Conservation (phyloP, 2,113 vertebrate genomes). For the Heterochromis multidens region DNA sequence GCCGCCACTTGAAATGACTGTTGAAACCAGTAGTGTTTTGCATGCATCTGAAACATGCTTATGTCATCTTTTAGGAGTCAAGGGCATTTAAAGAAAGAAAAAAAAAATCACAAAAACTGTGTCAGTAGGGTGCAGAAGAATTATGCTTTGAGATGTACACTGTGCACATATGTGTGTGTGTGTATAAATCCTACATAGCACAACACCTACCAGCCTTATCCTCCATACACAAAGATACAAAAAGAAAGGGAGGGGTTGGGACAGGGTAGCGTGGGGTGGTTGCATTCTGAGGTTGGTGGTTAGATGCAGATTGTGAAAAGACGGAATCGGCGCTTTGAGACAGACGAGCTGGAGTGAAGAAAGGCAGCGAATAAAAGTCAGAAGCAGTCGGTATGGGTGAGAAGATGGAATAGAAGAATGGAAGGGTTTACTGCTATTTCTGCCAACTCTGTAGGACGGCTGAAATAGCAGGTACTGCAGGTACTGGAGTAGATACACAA, state of each 20-base stretch:
- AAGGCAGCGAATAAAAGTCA: background rate
- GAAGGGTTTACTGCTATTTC: conserved; percentile 30
- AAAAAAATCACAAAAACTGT: background rate
- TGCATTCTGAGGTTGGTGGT: background rate
- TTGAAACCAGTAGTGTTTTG: background rate
- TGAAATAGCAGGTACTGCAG: conserved; percentile 31
- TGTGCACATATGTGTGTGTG: background rate
- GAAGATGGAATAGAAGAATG: conserved; percentile 10
- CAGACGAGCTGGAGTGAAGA: conserved; percentile 5
- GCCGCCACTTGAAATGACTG: background rate
- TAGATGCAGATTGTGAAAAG: conserved; percentile 2
- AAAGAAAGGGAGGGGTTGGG: background rate
- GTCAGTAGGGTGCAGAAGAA: background rate
- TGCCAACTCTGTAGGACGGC: conserved; percentile 6
- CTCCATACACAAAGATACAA: conserved; percentile 3
- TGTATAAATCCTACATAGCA: background rate
- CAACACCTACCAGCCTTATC: conserved; percentile 31
- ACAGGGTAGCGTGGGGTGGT: background rate
- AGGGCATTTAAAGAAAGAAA: conserved; percentile 6
- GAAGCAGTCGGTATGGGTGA: conserved; percentile 17
- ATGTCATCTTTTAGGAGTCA: background rate
- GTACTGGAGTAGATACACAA: conserved; percentile 13
- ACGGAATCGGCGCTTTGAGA: background rate
- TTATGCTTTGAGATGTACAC: background rate
- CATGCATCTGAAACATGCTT: background rate